Base-by-base conservation (phyloP, 2,888 invertebrate genomes). In the Blomia tropicalis region DNA sequence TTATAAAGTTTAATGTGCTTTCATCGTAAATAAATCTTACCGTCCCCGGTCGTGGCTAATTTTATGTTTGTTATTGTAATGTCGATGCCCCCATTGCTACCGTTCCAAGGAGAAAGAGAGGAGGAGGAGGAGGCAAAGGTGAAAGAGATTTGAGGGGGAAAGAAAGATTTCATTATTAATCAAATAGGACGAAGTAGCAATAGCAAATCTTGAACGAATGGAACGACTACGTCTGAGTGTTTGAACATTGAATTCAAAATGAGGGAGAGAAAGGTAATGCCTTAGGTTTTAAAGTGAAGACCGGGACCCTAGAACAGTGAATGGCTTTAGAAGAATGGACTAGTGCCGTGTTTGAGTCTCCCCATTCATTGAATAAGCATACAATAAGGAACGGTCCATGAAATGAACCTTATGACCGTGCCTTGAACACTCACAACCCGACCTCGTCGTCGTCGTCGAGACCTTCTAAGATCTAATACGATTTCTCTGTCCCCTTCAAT, bases 41-140 rank as follows among this genome's bases (percentile, higher is more conserved):
- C 51, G 51, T 47, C 22, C 36, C 36, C 36, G 36, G 51, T 41
- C 41, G 41, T 41, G 22, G 51, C 51, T 47, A 47, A 47, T 47
- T 47, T 47, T 47, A 47, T 47, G 51, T 47, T 47, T 47, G 51
- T 47, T 47, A 47, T 47, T 47, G 51, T 47, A 47, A n/a, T 47
- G 51, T n/a, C n/a, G n/a, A n/a, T n/a, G n/a, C n/a, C n/a, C n/a
- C n/a, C n/a, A n/a, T n/a, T n/a, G n/a, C n/a, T n/a, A n/a, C n/a
- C n/a, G n/a, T n/a, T n/a, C n/a, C n/a, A n/a, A n/a, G 51, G 51
- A 7, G 7, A 7, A 7, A 47, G 27, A 11, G 5, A 7, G 51
- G n/a, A 7, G 7, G 5, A 47, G 7, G 5, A 47, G 7, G 5
- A 47, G 22, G 7, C 51, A 47, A 47, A 47, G 41, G 41, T 41